Evolutionary conservation across 2,113 vertebrate species (phyloP).

Genomic region (Odocoileus hemionus): DNA sequence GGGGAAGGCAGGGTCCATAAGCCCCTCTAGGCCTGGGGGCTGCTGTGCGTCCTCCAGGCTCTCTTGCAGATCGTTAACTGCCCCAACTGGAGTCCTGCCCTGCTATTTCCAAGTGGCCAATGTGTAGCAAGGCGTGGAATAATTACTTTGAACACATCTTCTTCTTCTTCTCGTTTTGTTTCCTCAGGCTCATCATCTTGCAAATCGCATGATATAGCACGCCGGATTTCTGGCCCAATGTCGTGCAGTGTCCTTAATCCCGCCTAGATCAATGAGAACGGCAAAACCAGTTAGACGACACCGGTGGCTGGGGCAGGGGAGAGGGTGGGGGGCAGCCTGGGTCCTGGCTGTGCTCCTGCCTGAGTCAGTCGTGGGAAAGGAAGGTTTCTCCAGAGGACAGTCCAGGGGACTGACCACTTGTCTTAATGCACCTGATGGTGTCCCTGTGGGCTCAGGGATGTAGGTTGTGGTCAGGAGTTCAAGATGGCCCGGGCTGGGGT

Average conservation of each 20-base stretch:
- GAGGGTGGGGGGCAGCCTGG: neutral
- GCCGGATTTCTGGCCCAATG: slow-evolving; percentile 99
- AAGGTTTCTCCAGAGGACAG: slow-evolving; percentile 15
- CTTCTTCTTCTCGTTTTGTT: slow-evolving; percentile 95
- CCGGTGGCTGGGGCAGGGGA: neutral
- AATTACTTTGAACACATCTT: slow-evolving; percentile 99
- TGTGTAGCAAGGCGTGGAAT: slow-evolving; percentile 63
- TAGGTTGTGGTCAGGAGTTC: neutral
- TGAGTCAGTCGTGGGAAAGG: slow-evolving; percentile 20
- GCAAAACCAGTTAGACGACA: slow-evolving; percentile 80
- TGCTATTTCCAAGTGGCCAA: slow-evolving; percentile 32
- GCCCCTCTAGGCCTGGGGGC: neutral
- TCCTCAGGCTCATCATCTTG: slow-evolving; percentile 98
- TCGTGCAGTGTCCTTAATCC: slow-evolving; percentile 99
- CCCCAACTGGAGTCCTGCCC: slow-evolving; percentile 46
- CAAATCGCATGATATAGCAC: slow-evolving; percentile 99
- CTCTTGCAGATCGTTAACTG: neutral
- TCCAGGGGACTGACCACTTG: neutral
- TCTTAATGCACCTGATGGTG: neutral
- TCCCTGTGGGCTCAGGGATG: neutral
- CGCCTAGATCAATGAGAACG: slow-evolving; percentile 94
- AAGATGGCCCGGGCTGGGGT: neutral
- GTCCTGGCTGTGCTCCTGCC: slow-evolving; percentile 32
- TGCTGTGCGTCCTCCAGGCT: neutral
- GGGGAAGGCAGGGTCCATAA: neutral